These are phyloP conservation scores for Campoplex capitator DNA, from an alignment of 2,888 invertebrate genomes.

Conservation along the genomic window DNA sequence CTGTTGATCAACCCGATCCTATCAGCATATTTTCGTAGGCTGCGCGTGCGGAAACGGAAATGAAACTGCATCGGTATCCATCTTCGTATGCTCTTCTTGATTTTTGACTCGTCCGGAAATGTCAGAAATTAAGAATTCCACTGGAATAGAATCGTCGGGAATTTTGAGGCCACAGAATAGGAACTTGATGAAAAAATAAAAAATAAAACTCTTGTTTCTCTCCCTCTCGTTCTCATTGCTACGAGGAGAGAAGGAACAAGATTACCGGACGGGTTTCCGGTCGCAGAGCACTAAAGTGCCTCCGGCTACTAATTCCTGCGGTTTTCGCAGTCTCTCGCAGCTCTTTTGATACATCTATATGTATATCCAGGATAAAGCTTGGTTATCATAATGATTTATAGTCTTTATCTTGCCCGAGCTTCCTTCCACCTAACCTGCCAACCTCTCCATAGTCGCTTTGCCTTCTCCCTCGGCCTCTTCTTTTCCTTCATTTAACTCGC, in stretches of 20 bases:
- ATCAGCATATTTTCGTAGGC: background rate
- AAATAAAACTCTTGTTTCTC: constrained; percentile 17
- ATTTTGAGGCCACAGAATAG: constrained; percentile 30
- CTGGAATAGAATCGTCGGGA: constrained; percentile 34
- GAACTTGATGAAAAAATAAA: constrained; percentile 14
- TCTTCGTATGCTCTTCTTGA: constrained; percentile 19
- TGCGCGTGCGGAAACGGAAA: background rate
- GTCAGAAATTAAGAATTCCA: constrained; percentile 62
- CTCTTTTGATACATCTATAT: constrained; percentile 40
- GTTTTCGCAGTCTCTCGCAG: constrained; percentile 59
- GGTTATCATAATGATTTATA: constrained; percentile 73
- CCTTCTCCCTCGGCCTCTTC: constrained; percentile 1
- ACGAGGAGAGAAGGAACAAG: constrained; percentile 46
- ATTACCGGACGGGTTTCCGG: constrained; percentile 69
- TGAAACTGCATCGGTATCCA: constrained; percentile 11
- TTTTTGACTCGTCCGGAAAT: constrained; percentile 35
- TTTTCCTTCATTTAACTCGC: constrained; percentile 12
- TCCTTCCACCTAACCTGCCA: constrained; percentile 55
- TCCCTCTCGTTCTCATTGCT: constrained; percentile 10
- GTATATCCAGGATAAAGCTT: constrained; percentile 62
- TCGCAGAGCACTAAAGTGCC: constrained; percentile 68
- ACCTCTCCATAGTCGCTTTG: constrained; percentile 2
- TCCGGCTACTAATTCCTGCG: constrained; percentile 67
- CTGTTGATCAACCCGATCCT: background rate
- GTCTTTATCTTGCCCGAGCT: constrained; percentile 67